phyloP scores from a whole-genome alignment of 1,140 invertebrate species.

The Bursaphelenchus mucronatus region DNA sequence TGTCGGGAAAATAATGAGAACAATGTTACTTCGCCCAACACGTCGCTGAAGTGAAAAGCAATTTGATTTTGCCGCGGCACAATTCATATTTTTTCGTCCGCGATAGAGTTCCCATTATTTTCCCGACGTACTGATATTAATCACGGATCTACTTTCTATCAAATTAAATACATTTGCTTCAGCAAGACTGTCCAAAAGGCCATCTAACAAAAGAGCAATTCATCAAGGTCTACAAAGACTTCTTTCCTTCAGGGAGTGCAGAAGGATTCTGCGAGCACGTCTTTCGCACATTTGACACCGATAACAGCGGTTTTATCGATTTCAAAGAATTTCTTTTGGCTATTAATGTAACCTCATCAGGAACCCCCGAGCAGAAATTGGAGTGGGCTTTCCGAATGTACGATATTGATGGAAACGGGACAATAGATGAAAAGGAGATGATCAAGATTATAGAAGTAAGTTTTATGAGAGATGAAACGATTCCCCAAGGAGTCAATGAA shows the following conservation, averaged over 20 bases:
- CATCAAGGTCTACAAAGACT: slow-evolving; percentile 80
- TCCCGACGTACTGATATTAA: neutral
- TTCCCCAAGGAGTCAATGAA: neutral
- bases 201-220: slow-evolving; percentile 93
- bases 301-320: slow-evolving; percentile 87
- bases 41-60: no score
- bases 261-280: slow-evolving; percentile 99
- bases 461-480: neutral
- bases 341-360: slow-evolving; percentile 94
- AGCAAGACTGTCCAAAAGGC: slow-evolving; percentile 99
- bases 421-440: slow-evolving; percentile 87
- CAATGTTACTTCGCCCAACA: no score
- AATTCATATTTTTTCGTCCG: no score
- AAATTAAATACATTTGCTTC: slow-evolving; percentile 61
- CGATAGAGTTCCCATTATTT: neutral
- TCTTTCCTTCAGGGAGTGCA: slow-evolving; percentile 83
- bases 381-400: slow-evolving; percentile 94
- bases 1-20: no score
- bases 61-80: no score
- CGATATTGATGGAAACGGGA: slow-evolving; percentile 97
- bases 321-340: slow-evolving; percentile 90
- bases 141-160: neutral
- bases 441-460: slow-evolving; percentile 67
- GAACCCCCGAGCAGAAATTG: slow-evolving; percentile 93
- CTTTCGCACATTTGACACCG: slow-evolving; percentile 91